A percentile compares a stretch with the other conserved stretches of the same genome.
These are phyloP conservation scores for Chaetophractus vellerosus DNA, from an alignment of 2,797 vertebrate species.

Conservation along the genomic window DNA sequence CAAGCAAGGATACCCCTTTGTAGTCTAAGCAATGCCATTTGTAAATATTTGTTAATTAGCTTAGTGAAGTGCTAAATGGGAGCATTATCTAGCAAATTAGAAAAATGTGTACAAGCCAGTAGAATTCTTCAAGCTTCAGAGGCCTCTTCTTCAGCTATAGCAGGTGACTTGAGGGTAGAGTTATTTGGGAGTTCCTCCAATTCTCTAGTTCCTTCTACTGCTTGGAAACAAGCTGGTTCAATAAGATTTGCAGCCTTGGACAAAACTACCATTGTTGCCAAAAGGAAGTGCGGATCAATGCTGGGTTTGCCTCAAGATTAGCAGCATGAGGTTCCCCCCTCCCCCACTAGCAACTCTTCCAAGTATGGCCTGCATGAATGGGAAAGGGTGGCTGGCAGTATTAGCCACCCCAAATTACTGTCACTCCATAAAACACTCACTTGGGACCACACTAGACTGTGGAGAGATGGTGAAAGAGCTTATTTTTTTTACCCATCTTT, in stretches of 20 bases:
- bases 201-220: not conserved
- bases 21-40: not conserved
- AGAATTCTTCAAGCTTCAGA: not conserved
- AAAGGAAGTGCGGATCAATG: not conserved
- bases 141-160: not conserved
- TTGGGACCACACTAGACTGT: not conserved
- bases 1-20: not conserved
- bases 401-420: not conserved
- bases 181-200: not conserved
- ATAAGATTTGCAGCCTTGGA: not conserved
- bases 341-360: too few species aligned
- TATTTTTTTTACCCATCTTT: not conserved
- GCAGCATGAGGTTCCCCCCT: not conserved
- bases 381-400: not conserved
- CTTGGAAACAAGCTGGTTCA: constrained; percentile 26
- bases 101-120: too few species aligned
- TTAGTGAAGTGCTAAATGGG: not conserved
- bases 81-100: not conserved
- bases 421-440: not conserved
- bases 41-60: constrained; percentile 14
- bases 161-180: not conserved
- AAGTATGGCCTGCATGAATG: too few species aligned
- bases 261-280: not conserved
- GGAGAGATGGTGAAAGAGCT: not conserved
- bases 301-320: not conserved